Conservation (phyloP, 64 coral and sea anemone genomes). For the Orbicella faveolata region DNA sequence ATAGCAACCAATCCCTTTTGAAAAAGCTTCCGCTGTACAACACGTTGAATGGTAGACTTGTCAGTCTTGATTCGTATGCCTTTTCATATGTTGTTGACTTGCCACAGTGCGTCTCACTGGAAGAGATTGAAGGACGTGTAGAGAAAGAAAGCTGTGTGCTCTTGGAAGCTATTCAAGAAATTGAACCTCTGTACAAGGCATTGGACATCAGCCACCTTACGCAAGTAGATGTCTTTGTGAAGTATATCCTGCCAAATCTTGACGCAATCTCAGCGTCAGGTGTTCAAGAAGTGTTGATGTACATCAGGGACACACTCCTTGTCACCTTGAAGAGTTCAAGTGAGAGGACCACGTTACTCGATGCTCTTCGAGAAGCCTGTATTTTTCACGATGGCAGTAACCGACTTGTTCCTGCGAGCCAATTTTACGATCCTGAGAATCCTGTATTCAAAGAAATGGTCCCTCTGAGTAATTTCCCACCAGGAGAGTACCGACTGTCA, state of each 20-base stretch:
- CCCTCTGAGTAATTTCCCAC: constrained; percentile 58
- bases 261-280: constrained; percentile 56
- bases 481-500: constrained; percentile 39
- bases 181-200: constrained; percentile 78
- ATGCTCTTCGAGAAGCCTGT: constrained; percentile 56
- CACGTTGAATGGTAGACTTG: constrained; percentile 63
- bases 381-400: constrained; percentile 59
- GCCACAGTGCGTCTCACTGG: constrained; percentile 53
- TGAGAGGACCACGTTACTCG: constrained; percentile 56
- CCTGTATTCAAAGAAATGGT: constrained; percentile 81
- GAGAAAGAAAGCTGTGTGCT: constrained; percentile 81
- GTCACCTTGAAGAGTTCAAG: constrained; percentile 62
- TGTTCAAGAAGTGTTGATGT: constrained; percentile 53
- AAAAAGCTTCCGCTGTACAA: constrained; percentile 77
- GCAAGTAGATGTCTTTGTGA: constrained; percentile 89
- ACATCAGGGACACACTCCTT: constrained; percentile 71
- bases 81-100: constrained; percentile 64
- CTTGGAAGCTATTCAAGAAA: constrained; percentile 64
- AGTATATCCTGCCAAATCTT: constrained; percentile 82
- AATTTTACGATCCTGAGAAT: constrained; percentile 81
- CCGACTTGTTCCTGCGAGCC: constrained; percentile 39
- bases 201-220: constrained; percentile 69
- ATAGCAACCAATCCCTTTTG: constrained; percentile 73
- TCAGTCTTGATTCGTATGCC: constrained; percentile 52
- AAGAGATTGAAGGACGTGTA: constrained; percentile 63